These are phyloP conservation scores for Malurus splendens DNA, from an alignment of 2,797 vertebrate species.

Conservation along the genomic window DNA sequence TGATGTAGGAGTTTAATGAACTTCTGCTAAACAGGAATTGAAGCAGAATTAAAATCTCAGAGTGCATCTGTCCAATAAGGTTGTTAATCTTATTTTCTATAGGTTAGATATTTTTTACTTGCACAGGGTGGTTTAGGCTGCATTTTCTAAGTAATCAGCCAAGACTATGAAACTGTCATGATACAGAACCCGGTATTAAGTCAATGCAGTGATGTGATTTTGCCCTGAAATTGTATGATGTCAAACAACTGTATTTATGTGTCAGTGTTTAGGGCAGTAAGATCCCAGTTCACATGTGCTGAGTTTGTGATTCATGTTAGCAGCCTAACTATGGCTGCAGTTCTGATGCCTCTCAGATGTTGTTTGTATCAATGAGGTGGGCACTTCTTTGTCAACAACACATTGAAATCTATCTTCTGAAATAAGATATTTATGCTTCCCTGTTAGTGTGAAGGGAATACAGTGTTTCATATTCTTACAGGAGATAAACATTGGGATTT, in stretches of 20 bases:
- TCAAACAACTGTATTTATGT: conserved; percentile 33
- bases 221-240: conserved; percentile 32
- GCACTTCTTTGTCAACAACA: conserved; percentile 4
- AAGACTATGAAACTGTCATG: neutral
- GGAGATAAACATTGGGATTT: neutral
- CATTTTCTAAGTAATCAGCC: neutral
- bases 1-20: conserved; percentile 61
- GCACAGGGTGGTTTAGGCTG: neutral
- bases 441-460: neutral
- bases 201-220: conserved; percentile 39
- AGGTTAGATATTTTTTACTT: neutral
- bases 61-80: conserved; percentile 14
- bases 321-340: neutral
- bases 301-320: conserved; percentile 10
- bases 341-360: conserved; percentile 16
- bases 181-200: conserved; percentile 5
- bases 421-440: neutral
- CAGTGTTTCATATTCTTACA: neutral
- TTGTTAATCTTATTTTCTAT: conserved; percentile 39
- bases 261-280: neutral
- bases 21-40: conserved; percentile 55
- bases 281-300: neutral
- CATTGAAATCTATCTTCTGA: neutral
- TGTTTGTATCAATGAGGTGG: conserved; percentile 39
- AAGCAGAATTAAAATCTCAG: conserved; percentile 45